phyloP scores from a whole-genome alignment of 2,797 vertebrate genomes.

The Hydrophis major region DNA sequence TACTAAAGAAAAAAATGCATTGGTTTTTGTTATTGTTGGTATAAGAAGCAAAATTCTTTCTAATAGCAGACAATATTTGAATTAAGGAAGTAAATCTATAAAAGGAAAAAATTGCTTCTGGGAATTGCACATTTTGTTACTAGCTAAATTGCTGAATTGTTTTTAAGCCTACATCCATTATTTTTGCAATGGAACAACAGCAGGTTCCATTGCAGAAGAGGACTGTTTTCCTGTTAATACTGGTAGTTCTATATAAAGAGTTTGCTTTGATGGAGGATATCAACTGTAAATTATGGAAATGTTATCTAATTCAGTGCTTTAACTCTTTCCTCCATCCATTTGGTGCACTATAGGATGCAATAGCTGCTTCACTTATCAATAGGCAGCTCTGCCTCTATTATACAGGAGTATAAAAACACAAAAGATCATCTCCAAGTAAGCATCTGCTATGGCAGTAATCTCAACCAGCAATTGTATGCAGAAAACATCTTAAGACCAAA shows the following conservation, averaged over 20 bases:
- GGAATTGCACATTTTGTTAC: conserved; percentile 8
- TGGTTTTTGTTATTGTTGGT: neutral
- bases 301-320: neutral
- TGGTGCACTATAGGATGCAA: neutral
- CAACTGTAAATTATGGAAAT: neutral
- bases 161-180: conserved; percentile 25
- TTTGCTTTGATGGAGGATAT: neutral
- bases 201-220: neutral
- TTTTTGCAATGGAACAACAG: neutral
- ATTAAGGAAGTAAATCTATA: neutral
- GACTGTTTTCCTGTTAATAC: accelerated
- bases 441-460: neutral
- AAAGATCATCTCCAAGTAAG: neutral
- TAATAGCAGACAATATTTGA: conserved; percentile 16
- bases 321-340: neutral
- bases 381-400: neutral
- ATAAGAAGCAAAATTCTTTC: neutral
- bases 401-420: neutral
- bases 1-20: neutral
- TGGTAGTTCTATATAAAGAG: neutral
- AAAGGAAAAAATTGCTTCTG: conserved; percentile 10
- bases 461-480: neutral
- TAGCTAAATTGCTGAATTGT: conserved; percentile 30
- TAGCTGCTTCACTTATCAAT: neutral
- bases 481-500: neutral